phyloP scores from a whole-genome alignment of 30 jellyfish, hydroid and myxozoan species.

The Aurelia coerulea region DNA sequence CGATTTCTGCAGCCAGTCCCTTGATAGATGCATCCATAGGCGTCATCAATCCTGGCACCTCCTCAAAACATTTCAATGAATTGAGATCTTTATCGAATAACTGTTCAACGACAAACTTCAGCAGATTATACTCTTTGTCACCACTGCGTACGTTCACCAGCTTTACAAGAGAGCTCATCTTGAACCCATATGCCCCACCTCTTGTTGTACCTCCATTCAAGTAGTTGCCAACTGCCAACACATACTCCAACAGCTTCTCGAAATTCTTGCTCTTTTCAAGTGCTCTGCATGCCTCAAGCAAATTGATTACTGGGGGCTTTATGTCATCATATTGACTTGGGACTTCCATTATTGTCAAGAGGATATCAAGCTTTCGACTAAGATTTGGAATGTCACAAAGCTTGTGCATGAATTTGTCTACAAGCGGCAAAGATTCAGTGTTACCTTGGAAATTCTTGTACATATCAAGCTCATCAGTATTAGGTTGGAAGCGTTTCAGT shows the following conservation, averaged over 20 bases:
- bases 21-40: conserved; percentile 92
- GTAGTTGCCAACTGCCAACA: conserved; percentile 85
- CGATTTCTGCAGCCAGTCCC: conserved; percentile 87
- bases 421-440: conserved; percentile 39
- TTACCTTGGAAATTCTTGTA: conserved; percentile 76
- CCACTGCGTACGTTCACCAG: conserved; percentile 76
- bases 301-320: conserved; percentile 49
- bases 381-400: conserved; percentile 81
- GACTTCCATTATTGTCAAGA: conserved; percentile 82
- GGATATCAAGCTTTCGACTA: conserved; percentile 71
- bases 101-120: conserved; percentile 83
- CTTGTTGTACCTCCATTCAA: conserved; percentile 93
- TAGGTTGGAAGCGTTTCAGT: conserved; percentile 91
- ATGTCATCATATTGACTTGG: conserved; percentile 75
- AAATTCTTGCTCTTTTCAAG: conserved; percentile 59
- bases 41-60: conserved; percentile 56
- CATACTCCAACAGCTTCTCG: conserved; percentile 69
- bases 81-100: conserved; percentile 69
- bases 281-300: conserved; percentile 67
- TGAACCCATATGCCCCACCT: conserved; percentile 98
- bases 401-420: conserved; percentile 79
- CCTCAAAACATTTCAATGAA: conserved; percentile 82
- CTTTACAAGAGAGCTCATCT: conserved; percentile 78
- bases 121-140: conserved; percentile 73
- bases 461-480: conserved; percentile 93